phyloP scores from a whole-genome alignment of 2,113 vertebrate genomes.

The Forbesichthys agassizii region DNA sequence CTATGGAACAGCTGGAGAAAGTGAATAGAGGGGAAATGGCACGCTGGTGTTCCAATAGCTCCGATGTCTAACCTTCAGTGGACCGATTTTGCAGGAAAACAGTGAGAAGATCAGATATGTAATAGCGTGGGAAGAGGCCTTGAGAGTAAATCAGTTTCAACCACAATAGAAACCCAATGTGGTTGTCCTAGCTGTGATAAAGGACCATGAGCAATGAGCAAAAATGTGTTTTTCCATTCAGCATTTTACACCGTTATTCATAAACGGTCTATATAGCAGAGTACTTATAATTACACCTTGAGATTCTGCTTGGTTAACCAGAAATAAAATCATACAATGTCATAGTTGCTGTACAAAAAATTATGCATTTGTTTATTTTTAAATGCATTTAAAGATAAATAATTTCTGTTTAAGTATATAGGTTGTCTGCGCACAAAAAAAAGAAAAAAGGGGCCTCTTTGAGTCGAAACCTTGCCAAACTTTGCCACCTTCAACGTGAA shows the following conservation, averaged over 20 bases:
- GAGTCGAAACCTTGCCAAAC: too few relatives aligned
- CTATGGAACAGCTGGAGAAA: slow-evolving; percentile 38
- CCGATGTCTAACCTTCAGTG: slow-evolving; percentile 42
- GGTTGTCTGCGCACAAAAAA: too few relatives aligned
- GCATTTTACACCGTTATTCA: neutral
- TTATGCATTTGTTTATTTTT: too few relatives aligned
- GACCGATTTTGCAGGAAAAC: slow-evolving; percentile 45
- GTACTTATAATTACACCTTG: neutral
- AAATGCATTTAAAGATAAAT: too few relatives aligned
- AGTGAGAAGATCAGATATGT: slow-evolving; percentile 56
- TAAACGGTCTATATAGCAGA: neutral
- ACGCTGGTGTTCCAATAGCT: slow-evolving; percentile 42
- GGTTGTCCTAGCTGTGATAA: neutral
- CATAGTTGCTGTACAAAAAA: neutral
- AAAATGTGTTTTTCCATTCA: neutral
- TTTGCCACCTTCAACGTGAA: too few relatives aligned
- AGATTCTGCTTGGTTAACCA: neutral
- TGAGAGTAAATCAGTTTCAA: slow-evolving; percentile 19
- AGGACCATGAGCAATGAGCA: neutral
- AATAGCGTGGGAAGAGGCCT: slow-evolving; percentile 38
- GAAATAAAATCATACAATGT: neutral
- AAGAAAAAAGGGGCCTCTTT: too few relatives aligned
- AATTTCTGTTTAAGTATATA: too few relatives aligned
- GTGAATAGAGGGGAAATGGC: slow-evolving; percentile 40
- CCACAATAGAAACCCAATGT: slow-evolving; percentile 25